phyloP scores from a whole-genome alignment of 2,113 vertebrate species.

The Sebastes fasciatus region DNA sequence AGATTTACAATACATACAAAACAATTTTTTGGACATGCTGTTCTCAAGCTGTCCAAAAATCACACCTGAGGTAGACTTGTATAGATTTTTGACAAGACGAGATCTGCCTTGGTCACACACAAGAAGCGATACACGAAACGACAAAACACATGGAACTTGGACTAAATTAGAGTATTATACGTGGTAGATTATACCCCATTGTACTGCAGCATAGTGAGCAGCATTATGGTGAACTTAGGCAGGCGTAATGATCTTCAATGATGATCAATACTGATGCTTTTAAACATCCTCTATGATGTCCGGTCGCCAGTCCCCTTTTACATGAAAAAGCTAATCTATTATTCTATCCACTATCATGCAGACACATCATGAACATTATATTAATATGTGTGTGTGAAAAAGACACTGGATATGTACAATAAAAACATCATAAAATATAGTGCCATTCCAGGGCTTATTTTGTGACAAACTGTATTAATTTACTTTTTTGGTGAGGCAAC shows the following conservation, averaged over 20 bases:
- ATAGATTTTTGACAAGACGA: conserved; percentile 80
- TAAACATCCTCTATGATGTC: conserved; percentile 6
- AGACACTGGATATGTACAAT: conserved; percentile 62
- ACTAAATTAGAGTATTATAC: not conserved
- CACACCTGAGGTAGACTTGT: conserved; percentile 85
- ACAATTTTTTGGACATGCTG: conserved; percentile 44
- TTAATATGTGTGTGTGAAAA: conserved; percentile 36
- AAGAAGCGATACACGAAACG: conserved; percentile 39
- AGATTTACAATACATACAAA: conserved; percentile 44
- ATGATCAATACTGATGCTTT: conserved; percentile 35
- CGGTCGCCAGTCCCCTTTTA: conserved; percentile 16
- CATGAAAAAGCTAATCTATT: conserved; percentile 36
- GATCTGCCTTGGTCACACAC: conserved; percentile 57
- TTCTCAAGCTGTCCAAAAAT: conserved; percentile 41
- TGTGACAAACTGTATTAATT: not conserved
- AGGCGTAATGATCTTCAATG: conserved; percentile 23
- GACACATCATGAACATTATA: conserved; percentile 43
- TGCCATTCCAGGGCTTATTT: conserved; percentile 1
- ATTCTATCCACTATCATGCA: conserved; percentile 61
- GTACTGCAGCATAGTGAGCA: conserved; percentile 1
- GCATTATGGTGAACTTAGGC: conserved; percentile 26
- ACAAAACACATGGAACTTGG: conserved; percentile 21
- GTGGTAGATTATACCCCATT: conserved; percentile 22
- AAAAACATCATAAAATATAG: conserved; percentile 29
- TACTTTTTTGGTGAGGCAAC: not conserved